These are phyloP conservation scores for Hycleus phaleratus DNA, from an alignment of 1,140 invertebrate species.

Conservation along the genomic window DNA sequence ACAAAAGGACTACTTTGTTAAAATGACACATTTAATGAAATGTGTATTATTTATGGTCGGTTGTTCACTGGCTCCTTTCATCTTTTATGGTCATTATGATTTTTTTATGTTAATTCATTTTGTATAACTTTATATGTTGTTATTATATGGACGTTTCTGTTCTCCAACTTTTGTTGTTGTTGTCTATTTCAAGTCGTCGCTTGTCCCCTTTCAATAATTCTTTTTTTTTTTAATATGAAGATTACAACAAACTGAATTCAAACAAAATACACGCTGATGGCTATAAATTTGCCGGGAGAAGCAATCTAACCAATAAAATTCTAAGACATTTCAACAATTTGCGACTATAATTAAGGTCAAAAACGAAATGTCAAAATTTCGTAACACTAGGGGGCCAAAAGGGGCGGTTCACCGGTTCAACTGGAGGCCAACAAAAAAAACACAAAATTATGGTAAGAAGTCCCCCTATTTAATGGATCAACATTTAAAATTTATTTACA, in stretches of 20 bases:
- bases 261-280: background rate
- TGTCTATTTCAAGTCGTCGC: background rate
- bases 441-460: too few species aligned
- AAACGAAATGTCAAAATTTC: conserved; percentile 4
- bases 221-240: too few species aligned
- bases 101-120: conserved; percentile 27
- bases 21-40: conserved; percentile 34
- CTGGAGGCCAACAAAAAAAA: too few species aligned
- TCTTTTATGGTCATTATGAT: conserved; percentile 18
- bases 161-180: background rate
- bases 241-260: background rate
- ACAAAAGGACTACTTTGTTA: conserved; percentile 31
- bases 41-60: conserved; percentile 28
- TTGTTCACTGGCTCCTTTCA: conserved; percentile 3
- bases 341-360: too few species aligned
- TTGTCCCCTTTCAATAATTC: too few species aligned
- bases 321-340: too few species aligned
- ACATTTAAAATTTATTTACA: too few species aligned
- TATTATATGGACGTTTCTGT: conserved; percentile 12
- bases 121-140: conserved; percentile 17
- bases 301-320: too few species aligned
- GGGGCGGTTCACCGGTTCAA: background rate
- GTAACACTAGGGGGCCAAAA: conserved; percentile 9
- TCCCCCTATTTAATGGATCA: too few species aligned
- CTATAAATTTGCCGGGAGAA: background rate